These are phyloP conservation scores for Temnothorax curvispinosus DNA, from an alignment of 1,140 invertebrate species.

Conservation along the genomic window DNA sequence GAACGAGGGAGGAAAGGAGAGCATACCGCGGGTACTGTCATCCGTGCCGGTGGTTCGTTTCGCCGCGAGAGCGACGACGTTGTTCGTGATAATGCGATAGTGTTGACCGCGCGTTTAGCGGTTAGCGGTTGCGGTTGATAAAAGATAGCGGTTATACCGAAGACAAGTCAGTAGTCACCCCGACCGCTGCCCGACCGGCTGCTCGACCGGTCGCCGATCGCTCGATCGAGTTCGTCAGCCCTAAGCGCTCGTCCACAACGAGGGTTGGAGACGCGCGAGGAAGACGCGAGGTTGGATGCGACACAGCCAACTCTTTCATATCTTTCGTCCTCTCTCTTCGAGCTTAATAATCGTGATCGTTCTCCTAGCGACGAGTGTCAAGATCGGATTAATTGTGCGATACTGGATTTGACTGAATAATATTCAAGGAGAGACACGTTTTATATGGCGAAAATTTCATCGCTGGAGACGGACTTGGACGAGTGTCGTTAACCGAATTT, in stretches of 20 bases:
- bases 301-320: neutral
- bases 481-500: neutral
- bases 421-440: neutral
- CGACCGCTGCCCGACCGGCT: conserved; percentile 69
- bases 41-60: conserved; percentile 61
- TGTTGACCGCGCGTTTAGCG: conserved; percentile 81
- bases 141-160: conserved; percentile 83
- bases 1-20: conserved; percentile 69
- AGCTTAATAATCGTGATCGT: neutral
- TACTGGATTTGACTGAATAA: neutral
- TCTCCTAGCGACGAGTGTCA: neutral
- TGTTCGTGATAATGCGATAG: conserved; percentile 81
- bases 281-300: neutral
- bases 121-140: conserved; percentile 85
- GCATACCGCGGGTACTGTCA: conserved; percentile 63
- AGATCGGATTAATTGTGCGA: neutral
- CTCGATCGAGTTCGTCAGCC: neutral
- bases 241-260: neutral
- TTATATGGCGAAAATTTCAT: neutral
- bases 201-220: conserved; percentile 11
- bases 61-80: conserved; percentile 74
- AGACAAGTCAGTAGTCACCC: conserved; percentile 80
- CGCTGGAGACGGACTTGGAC: conserved; percentile 13
- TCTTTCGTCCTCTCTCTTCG: neutral
- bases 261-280: neutral